Evolutionary conservation across 2,113 vertebrate genomes (phyloP).

Genomic region (Malurus alboscapulatus): DNA sequence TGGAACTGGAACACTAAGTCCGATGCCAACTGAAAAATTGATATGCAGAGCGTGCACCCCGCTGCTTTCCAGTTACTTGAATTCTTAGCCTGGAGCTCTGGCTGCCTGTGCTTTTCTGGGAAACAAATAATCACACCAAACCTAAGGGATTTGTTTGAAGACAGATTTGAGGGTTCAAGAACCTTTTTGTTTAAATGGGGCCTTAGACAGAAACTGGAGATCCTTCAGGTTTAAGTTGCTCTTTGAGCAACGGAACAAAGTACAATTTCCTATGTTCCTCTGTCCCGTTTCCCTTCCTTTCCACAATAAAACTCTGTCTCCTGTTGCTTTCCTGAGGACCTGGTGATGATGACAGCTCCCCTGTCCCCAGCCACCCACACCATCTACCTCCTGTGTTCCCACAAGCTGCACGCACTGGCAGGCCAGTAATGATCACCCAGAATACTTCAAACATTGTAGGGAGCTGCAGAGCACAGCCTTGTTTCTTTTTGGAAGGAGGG

Average conservation of each 20-base stretch:
- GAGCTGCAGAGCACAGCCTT: not conserved
- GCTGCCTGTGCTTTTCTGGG: not conserved
- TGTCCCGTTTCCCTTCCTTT: not conserved
- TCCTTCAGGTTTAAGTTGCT: not conserved
- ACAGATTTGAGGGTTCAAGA: not conserved
- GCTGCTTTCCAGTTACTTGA: slow-evolving; percentile 10
- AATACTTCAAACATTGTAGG: not conserved
- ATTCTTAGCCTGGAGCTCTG: not conserved
- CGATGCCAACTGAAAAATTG: slow-evolving; percentile 53
- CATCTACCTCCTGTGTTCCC: not conserved
- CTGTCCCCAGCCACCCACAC: rapidly evolving
- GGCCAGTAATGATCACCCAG: not conserved
- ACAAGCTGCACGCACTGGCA: not conserved
- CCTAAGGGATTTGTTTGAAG: not conserved
- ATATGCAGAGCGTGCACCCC: slow-evolving; percentile 48
- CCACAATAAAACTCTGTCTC: not conserved
- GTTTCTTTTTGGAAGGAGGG: not conserved
- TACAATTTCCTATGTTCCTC: not conserved
- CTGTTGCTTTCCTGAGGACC: not conserved
- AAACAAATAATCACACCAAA: slow-evolving; percentile 33
- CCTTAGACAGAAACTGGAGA: slow-evolving; percentile 9
- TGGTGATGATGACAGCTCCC: not conserved
- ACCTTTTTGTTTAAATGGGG: not conserved
- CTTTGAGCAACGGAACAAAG: not conserved
- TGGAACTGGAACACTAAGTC: slow-evolving; percentile 43